These are phyloP conservation scores for Zelleria hepariella DNA, from an alignment of 2,888 invertebrate species.

Conservation along the genomic window DNA sequence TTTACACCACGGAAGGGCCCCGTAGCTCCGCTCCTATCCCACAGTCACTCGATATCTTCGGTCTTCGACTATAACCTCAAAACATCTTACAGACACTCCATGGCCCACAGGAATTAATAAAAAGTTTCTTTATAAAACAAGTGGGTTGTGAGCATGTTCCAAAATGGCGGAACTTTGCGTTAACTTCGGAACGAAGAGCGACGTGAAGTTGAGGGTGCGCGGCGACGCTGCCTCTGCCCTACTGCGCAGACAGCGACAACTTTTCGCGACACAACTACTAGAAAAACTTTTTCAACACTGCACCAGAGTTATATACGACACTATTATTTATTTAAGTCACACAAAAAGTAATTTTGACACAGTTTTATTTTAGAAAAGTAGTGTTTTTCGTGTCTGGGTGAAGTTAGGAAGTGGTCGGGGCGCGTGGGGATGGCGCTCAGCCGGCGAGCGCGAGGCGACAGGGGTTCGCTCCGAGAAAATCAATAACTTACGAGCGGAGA, in stretches of 20 bases:
- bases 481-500: constrained; percentile 73
- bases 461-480: constrained; percentile 70
- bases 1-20: background rate
- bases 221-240: constrained; percentile 40
- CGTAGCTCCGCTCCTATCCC: background rate
- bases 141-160: constrained; percentile 74
- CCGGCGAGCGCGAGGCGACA: constrained; percentile 59
- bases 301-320: constrained; percentile 28
- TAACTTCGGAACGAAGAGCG: constrained; percentile 72
- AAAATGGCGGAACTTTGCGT: constrained; percentile 74
- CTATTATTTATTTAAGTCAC: constrained; percentile 19
- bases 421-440: constrained; percentile 37
- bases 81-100: constrained; percentile 72
- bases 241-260: constrained; percentile 58
- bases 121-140: constrained; percentile 75
- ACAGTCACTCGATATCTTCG: constrained; percentile 44
- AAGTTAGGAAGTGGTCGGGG: constrained; percentile 42
- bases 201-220: constrained; percentile 71
- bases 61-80: constrained; percentile 66
- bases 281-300: constrained; percentile 44
- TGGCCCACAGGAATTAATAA: constrained; percentile 74
- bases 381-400: background rate
- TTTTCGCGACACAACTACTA: constrained; percentile 49
- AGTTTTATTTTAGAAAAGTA: constrained; percentile 16
- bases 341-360: constrained; percentile 40